These are phyloP conservation scores for Marisa cornuarietis DNA, from an alignment of 1,140 invertebrate genomes.

Conservation along the genomic window DNA sequence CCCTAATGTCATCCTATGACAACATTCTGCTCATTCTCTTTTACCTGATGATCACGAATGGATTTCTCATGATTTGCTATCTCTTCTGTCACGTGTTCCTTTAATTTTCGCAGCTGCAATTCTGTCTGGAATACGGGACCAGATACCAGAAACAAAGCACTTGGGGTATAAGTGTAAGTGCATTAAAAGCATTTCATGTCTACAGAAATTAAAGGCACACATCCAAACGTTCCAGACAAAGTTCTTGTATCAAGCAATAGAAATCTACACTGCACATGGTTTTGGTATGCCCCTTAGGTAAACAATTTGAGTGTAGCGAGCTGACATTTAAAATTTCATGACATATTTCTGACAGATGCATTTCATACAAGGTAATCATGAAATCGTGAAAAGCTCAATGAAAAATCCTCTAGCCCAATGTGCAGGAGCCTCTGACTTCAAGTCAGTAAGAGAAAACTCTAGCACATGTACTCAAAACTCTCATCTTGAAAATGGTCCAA, in stretches of 20 bases:
- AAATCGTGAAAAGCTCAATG: no score
- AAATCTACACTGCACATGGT: neutral
- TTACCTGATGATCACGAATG: slow-evolving; percentile 26
- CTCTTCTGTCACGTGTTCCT: slow-evolving; percentile 25
- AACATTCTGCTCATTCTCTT: no score
- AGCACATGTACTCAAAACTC: no score
- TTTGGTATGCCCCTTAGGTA: neutral
- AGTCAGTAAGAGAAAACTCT: no score
- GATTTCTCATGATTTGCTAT: slow-evolving; percentile 16
- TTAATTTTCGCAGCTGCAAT: slow-evolving; percentile 14
- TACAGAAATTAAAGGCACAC: slow-evolving; percentile 2
- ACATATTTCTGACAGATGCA: no score
- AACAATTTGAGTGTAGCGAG: no score
- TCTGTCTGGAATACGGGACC: slow-evolving; percentile 1
- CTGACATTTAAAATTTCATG: no score
- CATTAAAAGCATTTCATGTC: neutral
- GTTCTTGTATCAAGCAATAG: neutral
- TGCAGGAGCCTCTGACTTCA: no score
- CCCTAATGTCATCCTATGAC: no score
- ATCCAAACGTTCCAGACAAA: neutral
- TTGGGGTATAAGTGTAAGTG: neutral
- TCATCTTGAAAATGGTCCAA: no score
- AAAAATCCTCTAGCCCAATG: no score
- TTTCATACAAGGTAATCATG: no score
- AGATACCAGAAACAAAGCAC: neutral